A percentile compares a stretch with the other conserved stretches of the same genome.
Evolutionary conservation across 2,888 invertebrate species (phyloP).

Genomic region (Eueremaeus valkanovi): DNA sequence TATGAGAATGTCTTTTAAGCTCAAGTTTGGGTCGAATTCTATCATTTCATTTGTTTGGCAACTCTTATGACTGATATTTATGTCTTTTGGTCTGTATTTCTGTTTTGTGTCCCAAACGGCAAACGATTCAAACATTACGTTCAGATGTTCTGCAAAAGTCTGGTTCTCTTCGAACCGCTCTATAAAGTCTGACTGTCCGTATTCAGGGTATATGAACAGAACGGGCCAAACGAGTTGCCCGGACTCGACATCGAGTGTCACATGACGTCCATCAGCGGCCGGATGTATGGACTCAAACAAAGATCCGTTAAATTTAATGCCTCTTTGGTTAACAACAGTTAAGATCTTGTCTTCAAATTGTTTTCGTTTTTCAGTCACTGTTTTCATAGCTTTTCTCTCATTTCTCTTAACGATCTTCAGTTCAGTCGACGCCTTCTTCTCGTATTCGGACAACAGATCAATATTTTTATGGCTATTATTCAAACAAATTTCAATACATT

Average conservation of each 20-base stretch:
- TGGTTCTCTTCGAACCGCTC: conserved; percentile 60
- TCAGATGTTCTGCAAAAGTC: conserved; percentile 42
- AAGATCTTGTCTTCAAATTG: conserved; percentile 55
- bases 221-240: conserved; percentile 76
- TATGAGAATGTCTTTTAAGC: conserved; percentile 5
- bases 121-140: conserved; percentile 42
- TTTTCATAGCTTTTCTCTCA: conserved; percentile 45
- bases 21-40: not conserved
- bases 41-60: not conserved
- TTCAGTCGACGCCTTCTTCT: conserved; percentile 42
- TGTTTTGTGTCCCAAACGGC: conserved; percentile 44
- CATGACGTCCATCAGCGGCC: conserved; percentile 57
- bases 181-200: conserved; percentile 78
- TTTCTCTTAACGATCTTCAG: conserved; percentile 43
- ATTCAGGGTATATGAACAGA: conserved; percentile 81
- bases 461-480: conserved; percentile 49
- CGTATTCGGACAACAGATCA: not conserved
- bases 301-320: conserved; percentile 43
- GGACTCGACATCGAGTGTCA: conserved; percentile 55
- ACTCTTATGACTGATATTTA: conserved; percentile 29
- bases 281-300: conserved; percentile 62
- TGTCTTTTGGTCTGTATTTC: conserved; percentile 41
- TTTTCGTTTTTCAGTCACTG: conserved; percentile 53
- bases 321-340: conserved; percentile 55
- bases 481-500: conserved; percentile 68